These are phyloP conservation scores for Watsonalla binaria DNA, from an alignment of 2,888 invertebrate genomes.

Conservation along the genomic window DNA sequence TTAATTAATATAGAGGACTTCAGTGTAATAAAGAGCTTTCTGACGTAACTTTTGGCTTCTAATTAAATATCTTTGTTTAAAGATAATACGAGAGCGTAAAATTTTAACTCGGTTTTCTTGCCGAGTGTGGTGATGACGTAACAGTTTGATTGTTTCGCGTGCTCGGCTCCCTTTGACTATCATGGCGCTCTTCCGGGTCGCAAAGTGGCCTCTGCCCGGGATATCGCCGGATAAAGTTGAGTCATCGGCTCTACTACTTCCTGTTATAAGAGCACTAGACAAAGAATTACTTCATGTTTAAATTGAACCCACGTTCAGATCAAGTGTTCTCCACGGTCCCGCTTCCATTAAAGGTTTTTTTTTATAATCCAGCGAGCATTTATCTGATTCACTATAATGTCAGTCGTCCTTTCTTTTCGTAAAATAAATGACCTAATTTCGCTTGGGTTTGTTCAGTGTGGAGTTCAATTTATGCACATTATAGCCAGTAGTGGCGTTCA, in stretches of 20 bases:
- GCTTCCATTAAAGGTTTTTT: background rate
- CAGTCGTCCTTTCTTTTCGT: conserved; percentile 30
- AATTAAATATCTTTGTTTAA: conserved; percentile 8
- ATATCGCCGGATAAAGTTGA: conserved; percentile 42
- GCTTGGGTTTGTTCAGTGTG: conserved; percentile 44
- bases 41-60: background rate
- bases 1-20: conserved; percentile 15
- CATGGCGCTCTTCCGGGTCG: conserved; percentile 38
- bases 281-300: conserved; percentile 5
- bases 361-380: background rate
- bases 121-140: conserved; percentile 29
- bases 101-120: conserved; percentile 29
- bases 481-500: conserved; percentile 42
- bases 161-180: conserved; percentile 39
- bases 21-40: conserved; percentile 1
- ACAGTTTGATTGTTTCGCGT: conserved; percentile 31
- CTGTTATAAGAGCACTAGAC: conserved; percentile 26
- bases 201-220: conserved; percentile 42
- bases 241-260: conserved; percentile 44
- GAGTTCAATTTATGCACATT: conserved; percentile 58
- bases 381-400: conserved; percentile 21
- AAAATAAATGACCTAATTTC: conserved; percentile 43
- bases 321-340: background rate
- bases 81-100: conserved; percentile 9
- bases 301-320: background rate